Conservation (phyloP, 2,888 invertebrate species). For the Acleris literana region DNA sequence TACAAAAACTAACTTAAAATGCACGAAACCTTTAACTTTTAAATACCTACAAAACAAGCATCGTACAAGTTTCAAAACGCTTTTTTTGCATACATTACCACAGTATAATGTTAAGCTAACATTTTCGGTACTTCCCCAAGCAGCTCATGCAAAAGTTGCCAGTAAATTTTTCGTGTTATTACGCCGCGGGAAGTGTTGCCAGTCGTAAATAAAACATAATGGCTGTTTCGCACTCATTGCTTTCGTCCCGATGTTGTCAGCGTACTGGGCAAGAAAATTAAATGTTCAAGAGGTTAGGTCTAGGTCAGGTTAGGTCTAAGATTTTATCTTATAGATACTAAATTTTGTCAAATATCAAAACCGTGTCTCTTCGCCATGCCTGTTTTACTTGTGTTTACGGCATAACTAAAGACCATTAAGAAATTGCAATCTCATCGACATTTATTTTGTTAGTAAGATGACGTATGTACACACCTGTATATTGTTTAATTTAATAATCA, state of each 20-base stretch:
- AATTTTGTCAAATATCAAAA: too few species aligned
- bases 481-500: too few species aligned
- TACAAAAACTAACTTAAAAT: too few species aligned
- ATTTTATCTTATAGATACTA: neutral
- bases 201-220: constrained; percentile 34
- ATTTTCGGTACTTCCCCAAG: neutral
- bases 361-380: too few species aligned
- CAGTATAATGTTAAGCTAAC: neutral
- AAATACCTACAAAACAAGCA: too few species aligned
- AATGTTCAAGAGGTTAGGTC: constrained; percentile 16
- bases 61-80: too few species aligned
- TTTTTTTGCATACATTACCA: neutral
- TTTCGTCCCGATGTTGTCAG: constrained; percentile 11
- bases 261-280: constrained; percentile 27
- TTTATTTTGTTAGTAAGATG: too few species aligned
- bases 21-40: too few species aligned
- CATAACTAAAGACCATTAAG: too few species aligned
- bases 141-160: constrained; percentile 12
- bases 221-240: constrained; percentile 19
- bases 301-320: neutral
- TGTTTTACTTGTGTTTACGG: too few species aligned
- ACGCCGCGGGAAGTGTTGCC: constrained; percentile 22
- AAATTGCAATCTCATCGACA: too few species aligned
- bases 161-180: constrained; percentile 29
- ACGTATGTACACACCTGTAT: too few species aligned